Base-by-base conservation (phyloP, 1,140 invertebrate genomes). In the Drosophila teissieri region DNA sequence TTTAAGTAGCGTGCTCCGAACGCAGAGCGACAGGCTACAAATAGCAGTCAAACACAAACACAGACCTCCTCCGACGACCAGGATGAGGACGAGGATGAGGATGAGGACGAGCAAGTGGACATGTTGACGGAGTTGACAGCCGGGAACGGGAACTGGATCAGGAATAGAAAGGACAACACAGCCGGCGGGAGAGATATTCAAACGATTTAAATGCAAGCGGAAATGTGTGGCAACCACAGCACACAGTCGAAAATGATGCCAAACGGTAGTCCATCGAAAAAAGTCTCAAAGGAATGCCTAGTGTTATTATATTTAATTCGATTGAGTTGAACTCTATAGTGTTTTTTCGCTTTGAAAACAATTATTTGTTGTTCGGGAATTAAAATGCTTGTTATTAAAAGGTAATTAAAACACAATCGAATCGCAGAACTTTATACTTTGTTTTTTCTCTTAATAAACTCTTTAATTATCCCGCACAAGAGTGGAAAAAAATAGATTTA, bases 1-100 rank as follows among this genome's bases (percentile, higher is more conserved):
- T 64, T 68, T 77, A 84, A 89, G 84, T 80, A 86, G 83, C 75
- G 58, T 65, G 69, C 74, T 78, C 69, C 64, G 55, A 70, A 65
- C 58, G 67, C 63, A 44, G 45, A 73, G 48, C 68, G 62, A 61
- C 68, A 78, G 67, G 51, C 52, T 40, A 57, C 64, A 70, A 70
- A 70, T 39, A 69, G 40, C 62, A 53, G 40, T 49, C 63, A 65
- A 67, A 67, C 63, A 31, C 64, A 57, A 57, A 60, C 60, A 60
- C 58, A 12, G 11, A 17, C 8, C 3, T 6, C 7, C 27, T 8
- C 10, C 36, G 36, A 37, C 8, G 37, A 37, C 24, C 46, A 31
- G 27, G 27, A 31, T 7, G 6, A 8, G 7, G 27, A 27, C 6
- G 27, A 7, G 27, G 6, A 27, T 6, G 6, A 27, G 1, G 6